Conservation (phyloP, 2,797 vertebrate species). For the Acanthurus tractus region DNA sequence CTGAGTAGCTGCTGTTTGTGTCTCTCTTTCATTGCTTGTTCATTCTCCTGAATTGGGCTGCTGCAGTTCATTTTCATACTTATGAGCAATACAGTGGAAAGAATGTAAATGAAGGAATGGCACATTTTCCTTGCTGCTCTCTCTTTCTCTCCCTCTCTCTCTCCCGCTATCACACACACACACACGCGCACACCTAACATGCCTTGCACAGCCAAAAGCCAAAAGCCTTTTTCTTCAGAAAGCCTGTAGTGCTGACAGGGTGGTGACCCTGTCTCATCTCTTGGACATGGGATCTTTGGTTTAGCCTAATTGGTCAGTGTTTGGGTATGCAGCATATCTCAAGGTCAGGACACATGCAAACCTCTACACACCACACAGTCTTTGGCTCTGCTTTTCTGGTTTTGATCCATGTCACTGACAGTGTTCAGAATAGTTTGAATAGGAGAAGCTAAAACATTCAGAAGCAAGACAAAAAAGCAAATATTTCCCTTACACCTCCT, state of each 20-base stretch:
- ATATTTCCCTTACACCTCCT: slow-evolving; percentile 1
- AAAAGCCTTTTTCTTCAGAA: slow-evolving; percentile 20
- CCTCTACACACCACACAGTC: not conserved
- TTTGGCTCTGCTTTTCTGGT: not conserved
- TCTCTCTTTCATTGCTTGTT: slow-evolving; percentile 21
- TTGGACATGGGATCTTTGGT: slow-evolving; percentile 23
- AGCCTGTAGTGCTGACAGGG: slow-evolving; percentile 26
- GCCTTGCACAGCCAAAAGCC: not conserved
- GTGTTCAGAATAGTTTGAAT: not conserved
- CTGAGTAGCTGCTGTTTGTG: not conserved
- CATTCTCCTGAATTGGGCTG: slow-evolving; percentile 8
- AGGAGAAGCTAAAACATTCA: slow-evolving; percentile 3
- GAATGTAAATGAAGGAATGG: slow-evolving; percentile 51
- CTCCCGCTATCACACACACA: slow-evolving; percentile 11
- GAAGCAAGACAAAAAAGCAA: not conserved
- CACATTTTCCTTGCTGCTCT: slow-evolving; percentile 4
- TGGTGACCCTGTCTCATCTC: slow-evolving; percentile 52
- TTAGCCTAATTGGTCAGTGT: slow-evolving; percentile 57
- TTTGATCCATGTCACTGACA: not conserved
- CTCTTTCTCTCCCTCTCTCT: not conserved
- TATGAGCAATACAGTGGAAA: slow-evolving; percentile 37
- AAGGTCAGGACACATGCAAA: slow-evolving; percentile 38
- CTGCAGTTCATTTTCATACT: slow-evolving; percentile 52
- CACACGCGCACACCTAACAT: slow-evolving; percentile 8
- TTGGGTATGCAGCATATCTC: slow-evolving; percentile 30